phyloP scores from a whole-genome alignment of 1,140 invertebrate species.

The Steinernema feltiae region DNA sequence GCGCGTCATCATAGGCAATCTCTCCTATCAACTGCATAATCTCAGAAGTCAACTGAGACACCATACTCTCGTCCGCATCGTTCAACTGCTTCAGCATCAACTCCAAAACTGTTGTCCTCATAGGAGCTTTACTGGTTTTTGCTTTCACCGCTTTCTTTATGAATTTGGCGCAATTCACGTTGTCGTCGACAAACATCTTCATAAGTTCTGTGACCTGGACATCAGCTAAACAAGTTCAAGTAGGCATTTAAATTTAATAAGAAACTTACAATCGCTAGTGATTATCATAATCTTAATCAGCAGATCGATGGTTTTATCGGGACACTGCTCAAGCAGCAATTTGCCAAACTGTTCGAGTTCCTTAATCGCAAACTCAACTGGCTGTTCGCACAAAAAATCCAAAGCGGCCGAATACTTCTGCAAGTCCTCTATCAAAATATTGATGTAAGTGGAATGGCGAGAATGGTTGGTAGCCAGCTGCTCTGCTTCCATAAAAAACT shows the following conservation, averaged over 20 bases:
- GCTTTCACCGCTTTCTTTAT: not conserved
- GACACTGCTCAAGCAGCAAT: slow-evolving; percentile 35
- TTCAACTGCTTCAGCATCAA: not conserved
- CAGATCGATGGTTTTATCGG: slow-evolving; percentile 28
- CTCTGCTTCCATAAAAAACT: slow-evolving; percentile 37
- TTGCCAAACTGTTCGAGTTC: slow-evolving; percentile 41
- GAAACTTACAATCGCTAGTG: not conserved
- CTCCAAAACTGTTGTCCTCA: not conserved
- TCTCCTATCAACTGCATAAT: slow-evolving; percentile 20
- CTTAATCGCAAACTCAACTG: slow-evolving; percentile 19
- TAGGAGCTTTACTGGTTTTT: not conserved
- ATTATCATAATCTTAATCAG: slow-evolving; percentile 19
- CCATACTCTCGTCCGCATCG: not conserved
- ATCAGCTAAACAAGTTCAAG: slow-evolving; percentile 13
- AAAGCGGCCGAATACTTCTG: slow-evolving; percentile 40
- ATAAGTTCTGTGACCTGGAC: not conserved
- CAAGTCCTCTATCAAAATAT: slow-evolving; percentile 45
- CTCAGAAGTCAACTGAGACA: not conserved
- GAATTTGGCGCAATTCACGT: slow-evolving; percentile 11
- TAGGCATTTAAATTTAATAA: slow-evolving; percentile 18
- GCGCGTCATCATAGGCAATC: slow-evolving; percentile 33
- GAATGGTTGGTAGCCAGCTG: slow-evolving; percentile 33
- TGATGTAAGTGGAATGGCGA: slow-evolving; percentile 30
- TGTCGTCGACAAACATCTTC: slow-evolving; percentile 8
- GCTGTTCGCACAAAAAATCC: slow-evolving; percentile 36